These are phyloP conservation scores for Drosophila flavopinicola DNA, from an alignment of 2,888 invertebrate genomes.

Conservation along the genomic window DNA sequence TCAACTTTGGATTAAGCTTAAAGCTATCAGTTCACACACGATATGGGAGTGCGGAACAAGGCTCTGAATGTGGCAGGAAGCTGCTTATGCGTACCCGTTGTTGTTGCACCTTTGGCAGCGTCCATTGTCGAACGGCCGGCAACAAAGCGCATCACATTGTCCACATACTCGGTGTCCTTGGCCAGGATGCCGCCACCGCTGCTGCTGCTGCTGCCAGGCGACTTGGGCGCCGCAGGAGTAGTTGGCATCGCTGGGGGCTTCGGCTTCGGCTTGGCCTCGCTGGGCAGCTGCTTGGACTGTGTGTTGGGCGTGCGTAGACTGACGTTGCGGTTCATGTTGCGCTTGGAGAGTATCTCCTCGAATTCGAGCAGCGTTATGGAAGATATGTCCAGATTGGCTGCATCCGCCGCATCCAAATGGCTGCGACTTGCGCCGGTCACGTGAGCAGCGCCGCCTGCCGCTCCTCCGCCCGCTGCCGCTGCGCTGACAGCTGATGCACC, in stretches of 20 bases:
- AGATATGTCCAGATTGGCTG: conserved; percentile 83
- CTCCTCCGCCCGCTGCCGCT: background rate
- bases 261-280: background rate
- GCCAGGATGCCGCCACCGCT: conserved; percentile 32
- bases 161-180: conserved; percentile 79
- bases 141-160: conserved; percentile 76
- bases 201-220: conserved; percentile 5
- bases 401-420: conserved; percentile 78
- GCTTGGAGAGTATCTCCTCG: conserved; percentile 83
- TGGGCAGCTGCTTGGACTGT: conserved; percentile 57
- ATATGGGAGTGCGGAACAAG: background rate
- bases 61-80: background rate
- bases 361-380: conserved; percentile 83
- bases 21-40: background rate
- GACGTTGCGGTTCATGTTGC: conserved; percentile 79
- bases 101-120: background rate
- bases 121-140: conserved; percentile 50
- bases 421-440: conserved; percentile 1
- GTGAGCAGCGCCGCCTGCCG: background rate
- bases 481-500: background rate
- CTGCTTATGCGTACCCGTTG: conserved; percentile 1
- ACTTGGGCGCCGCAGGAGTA: background rate
- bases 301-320: conserved; percentile 77
- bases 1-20: too few species aligned
- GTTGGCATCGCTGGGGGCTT: background rate